phyloP scores from a whole-genome alignment of 2,888 invertebrate species.

The Ophion ventricosus region DNA sequence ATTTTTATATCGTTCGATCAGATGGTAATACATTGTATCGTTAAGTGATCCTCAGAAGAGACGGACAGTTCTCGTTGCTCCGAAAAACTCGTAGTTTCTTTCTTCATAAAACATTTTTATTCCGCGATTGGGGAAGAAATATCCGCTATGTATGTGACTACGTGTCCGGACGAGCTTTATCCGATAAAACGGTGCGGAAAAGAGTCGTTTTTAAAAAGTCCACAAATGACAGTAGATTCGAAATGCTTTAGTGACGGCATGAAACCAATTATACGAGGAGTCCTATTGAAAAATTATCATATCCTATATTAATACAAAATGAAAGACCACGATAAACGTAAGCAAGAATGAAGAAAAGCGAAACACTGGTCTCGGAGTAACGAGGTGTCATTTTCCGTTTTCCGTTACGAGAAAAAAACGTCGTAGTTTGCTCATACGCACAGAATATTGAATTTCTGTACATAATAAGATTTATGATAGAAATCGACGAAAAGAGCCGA shows the following conservation, averaged over 20 bases:
- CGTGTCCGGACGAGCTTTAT: not conserved
- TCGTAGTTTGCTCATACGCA: slow-evolving; percentile 33
- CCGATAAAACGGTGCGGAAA: not conserved
- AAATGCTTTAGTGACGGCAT: too few species aligned
- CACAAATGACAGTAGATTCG: not conserved
- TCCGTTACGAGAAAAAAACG: not conserved
- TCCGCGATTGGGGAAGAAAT: too few species aligned
- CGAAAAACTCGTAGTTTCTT: not conserved
- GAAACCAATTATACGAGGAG: not conserved
- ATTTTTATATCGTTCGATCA: slow-evolving; percentile 31
- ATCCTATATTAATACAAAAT: not conserved
- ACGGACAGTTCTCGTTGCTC: too few species aligned
- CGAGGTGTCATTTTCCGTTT: slow-evolving; percentile 12
- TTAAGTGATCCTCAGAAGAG: too few species aligned
- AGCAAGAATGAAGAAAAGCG: not conserved
- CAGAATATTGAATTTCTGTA: slow-evolving; percentile 56
- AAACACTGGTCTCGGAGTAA: not conserved
- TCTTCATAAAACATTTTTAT: not conserved
- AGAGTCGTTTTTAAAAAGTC: not conserved
- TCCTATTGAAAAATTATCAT: not conserved
- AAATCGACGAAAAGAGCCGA: slow-evolving; percentile 30
- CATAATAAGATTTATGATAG: slow-evolving; percentile 15
- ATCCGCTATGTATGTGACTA: too few species aligned
- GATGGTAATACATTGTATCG: not conserved
- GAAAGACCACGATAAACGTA: not conserved